These are phyloP conservation scores for Podarcis lilfordi DNA, from an alignment of 2,797 vertebrate species.

Conservation along the genomic window DNA sequence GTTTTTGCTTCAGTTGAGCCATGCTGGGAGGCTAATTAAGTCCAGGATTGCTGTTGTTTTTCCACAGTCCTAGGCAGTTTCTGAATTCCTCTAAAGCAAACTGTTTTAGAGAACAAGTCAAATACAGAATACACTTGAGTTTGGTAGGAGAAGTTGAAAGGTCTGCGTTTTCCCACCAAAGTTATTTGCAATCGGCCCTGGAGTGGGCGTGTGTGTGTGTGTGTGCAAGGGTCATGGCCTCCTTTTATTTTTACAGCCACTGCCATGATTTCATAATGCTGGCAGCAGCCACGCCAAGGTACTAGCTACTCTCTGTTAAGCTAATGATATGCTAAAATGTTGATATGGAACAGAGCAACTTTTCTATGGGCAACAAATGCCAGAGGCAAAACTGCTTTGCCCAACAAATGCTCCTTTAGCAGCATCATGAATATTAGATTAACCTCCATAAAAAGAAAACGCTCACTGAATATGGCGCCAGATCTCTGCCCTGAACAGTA, in stretches of 20 bases:
- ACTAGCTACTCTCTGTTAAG: constrained; percentile 77
- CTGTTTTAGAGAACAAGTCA: constrained; percentile 78
- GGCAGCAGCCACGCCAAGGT: constrained; percentile 74
- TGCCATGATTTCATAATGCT: constrained; percentile 84
- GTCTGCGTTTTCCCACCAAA: constrained; percentile 88
- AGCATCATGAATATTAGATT: constrained; percentile 74
- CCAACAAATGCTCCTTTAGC: constrained; percentile 71
- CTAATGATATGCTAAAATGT: constrained; percentile 83
- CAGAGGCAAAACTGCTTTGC: constrained; percentile 77
- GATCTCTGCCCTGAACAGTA: constrained; percentile 38
- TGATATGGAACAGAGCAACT: constrained; percentile 80
- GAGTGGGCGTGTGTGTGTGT: constrained; percentile 81
- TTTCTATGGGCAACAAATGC: constrained; percentile 79
- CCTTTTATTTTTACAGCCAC: constrained; percentile 83
- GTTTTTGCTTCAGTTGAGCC: constrained; percentile 62
- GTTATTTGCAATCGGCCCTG: constrained; percentile 82
- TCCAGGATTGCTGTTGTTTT: constrained; percentile 63
- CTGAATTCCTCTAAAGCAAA: constrained; percentile 80
- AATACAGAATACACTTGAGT: constrained; percentile 80
- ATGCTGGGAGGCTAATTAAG: constrained; percentile 75
- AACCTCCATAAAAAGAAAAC: constrained; percentile 64
- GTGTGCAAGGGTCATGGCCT: constrained; percentile 82
- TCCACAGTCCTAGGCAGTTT: constrained; percentile 73
- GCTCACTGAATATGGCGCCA: constrained; percentile 10
- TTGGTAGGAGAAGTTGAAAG: constrained; percentile 84